phyloP scores from a whole-genome alignment of 2,113 vertebrate species.

The Leiothrix lutea region DNA sequence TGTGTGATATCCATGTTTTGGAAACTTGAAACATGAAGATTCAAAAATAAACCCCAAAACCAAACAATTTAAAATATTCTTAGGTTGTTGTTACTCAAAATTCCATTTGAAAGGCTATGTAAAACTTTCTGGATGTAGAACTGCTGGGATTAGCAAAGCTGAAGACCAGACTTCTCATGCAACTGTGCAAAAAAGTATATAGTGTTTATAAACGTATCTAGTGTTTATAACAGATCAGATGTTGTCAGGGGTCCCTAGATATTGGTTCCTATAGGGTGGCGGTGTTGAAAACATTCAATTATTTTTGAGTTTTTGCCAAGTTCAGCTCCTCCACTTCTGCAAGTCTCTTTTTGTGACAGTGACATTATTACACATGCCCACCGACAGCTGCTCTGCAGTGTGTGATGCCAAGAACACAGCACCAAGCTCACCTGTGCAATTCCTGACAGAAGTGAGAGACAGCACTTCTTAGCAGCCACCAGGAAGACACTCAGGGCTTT shows the following conservation, averaged over 20 bases:
- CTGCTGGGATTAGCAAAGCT: neutral
- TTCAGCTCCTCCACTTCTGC: neutral
- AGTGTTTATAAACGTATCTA: neutral
- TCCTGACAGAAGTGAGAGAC: neutral
- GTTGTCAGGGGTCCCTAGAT: neutral
- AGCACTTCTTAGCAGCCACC: neutral
- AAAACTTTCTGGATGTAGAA: neutral
- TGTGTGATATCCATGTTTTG: neutral
- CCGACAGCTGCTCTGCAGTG: neutral
- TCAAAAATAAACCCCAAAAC: fast-evolving
- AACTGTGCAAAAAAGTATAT: neutral
- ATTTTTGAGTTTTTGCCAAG: neutral
- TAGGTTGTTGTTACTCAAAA: neutral
- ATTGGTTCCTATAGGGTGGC: neutral
- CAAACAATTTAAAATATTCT: neutral
- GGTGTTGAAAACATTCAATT: neutral
- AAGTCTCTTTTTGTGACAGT: neutral
- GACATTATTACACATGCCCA: neutral
- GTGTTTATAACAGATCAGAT: neutral
- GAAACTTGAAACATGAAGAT: neutral
- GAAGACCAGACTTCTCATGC: neutral
- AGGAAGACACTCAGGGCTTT: neutral
- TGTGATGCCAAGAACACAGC: neutral
- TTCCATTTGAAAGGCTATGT: neutral
- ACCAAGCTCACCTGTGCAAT: neutral